These are phyloP conservation scores for Metacarcinus magister DNA, from an alignment of 2,888 invertebrate species.

Conservation along the genomic window DNA sequence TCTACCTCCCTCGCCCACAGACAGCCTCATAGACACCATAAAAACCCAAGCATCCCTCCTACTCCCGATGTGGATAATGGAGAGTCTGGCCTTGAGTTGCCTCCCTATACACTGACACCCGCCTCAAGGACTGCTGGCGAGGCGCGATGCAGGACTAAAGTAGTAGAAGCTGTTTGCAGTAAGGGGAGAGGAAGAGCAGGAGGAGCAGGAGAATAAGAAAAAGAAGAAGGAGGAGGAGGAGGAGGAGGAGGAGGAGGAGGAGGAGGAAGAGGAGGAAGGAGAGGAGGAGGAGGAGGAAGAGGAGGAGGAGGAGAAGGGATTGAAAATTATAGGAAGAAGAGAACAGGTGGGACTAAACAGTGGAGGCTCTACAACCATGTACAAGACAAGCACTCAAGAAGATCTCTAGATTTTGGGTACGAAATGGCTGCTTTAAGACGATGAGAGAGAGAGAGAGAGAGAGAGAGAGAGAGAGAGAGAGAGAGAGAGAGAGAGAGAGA, in stretches of 20 bases:
- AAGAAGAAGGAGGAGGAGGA: neutral
- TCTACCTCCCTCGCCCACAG: neutral
- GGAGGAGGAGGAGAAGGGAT: neutral
- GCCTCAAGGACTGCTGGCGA: slow-evolving; percentile 37
- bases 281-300: neutral
- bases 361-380: neutral
- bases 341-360: neutral
- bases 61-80: slow-evolving; percentile 28
- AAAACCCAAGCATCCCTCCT: neutral
- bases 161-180: slow-evolving; percentile 33
- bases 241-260: neutral
- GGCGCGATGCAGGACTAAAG: slow-evolving; percentile 29
- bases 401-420: slow-evolving; percentile 37
- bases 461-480: slow-evolving; percentile 46
- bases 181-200: neutral
- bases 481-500: slow-evolving; percentile 39
- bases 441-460: slow-evolving; percentile 38
- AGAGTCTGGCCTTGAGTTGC: slow-evolving; percentile 22
- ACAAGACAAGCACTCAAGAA: slow-evolving; percentile 28
- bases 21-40: slow-evolving; percentile 34
- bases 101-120: slow-evolving; percentile 53
- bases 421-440: neutral
- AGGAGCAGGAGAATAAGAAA: neutral
- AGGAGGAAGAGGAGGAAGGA: neutral
- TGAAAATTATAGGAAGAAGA: neutral